phyloP scores from a whole-genome alignment of 2,113 vertebrate species.

The Gorsachius goisagi region DNA sequence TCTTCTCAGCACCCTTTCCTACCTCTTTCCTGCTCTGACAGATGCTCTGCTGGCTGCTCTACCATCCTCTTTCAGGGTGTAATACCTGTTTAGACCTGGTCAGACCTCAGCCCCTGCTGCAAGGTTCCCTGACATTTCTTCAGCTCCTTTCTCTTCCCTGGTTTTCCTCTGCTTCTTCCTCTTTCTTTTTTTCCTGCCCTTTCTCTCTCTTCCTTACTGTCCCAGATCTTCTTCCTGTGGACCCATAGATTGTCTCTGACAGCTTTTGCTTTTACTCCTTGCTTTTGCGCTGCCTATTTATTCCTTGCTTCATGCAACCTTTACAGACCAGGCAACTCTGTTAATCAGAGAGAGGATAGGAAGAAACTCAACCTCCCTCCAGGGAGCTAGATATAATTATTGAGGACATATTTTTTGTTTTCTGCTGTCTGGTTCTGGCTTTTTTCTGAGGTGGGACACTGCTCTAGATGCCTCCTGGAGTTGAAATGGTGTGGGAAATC shows the following conservation, averaged over 20 bases:
- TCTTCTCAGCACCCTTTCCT: background rate
- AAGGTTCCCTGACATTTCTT: background rate
- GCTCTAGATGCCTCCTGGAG: background rate
- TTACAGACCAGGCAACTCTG: background rate
- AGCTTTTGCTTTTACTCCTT: background rate
- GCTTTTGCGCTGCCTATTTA: background rate
- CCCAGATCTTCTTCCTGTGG: background rate
- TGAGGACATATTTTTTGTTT: background rate
- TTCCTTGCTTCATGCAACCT: fast-evolving
- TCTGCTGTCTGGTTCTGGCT: background rate
- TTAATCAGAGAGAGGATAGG: background rate
- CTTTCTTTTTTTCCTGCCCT: background rate
- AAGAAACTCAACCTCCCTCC: background rate
- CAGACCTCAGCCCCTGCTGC: background rate
- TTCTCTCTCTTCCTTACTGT: background rate
- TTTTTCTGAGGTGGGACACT: background rate
- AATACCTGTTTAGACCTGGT: background rate
- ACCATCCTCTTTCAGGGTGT: background rate
- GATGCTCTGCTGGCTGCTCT: background rate
- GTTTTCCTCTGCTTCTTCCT: background rate
- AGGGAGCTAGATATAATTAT: background rate
- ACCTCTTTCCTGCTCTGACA: background rate
- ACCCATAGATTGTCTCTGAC: background rate
- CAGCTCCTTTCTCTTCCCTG: background rate
- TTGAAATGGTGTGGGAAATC: background rate